Evolutionary conservation across 2,797 vertebrate species (phyloP), one percentile per base, ranked within the genome.

Genomic region (Odontamblyopus lacepedii): DNA sequence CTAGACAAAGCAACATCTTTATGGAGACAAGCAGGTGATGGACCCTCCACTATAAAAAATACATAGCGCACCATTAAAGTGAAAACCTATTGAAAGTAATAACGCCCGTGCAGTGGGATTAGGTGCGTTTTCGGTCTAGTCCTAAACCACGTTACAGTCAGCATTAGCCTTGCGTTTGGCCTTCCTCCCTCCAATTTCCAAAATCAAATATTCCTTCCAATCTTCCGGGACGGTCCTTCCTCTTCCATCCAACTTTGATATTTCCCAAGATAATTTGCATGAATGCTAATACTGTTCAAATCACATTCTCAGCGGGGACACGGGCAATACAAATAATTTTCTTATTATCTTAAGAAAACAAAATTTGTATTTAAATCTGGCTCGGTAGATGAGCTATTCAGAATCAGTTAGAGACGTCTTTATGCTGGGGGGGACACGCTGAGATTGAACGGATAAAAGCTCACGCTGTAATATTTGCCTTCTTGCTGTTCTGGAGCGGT

Each of bases 311-410:
- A 67, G 26, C n/a, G 19, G 62, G 19, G 19, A 57, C 12, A 38
- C 61, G 2, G 4, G 27, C 23, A 69, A 27, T 16, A 35, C 26
- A 75, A 70, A 73, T 56, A 61, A 67, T 69, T 35, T 23, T 19
- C 13, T 61, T 2, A 66, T 73, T 78, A 73, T 9, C 50, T 74
- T 27, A n/a, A 26, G n/a, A 78, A 78, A 75, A 67, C 41, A 71
- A 65, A 74, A 59, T 44, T 30, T 68, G 18, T 63, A 18, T 70
- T 79, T 56, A 64, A 69, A 62, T 71, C 6, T 23, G 27, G 35
- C 16, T n/a, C 55, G 69, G 67, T 19, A 3, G 32, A 59, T 12
- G 56, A 71, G 32, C 65, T 62, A 55, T 56, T 8, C 61, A 35
- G 11, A 67, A 72, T 55, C 56, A 74, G 35, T 72, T n/a, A 59